Base-by-base conservation (phyloP, 2,888 invertebrate species). In the Dysmachus trigonus region DNA sequence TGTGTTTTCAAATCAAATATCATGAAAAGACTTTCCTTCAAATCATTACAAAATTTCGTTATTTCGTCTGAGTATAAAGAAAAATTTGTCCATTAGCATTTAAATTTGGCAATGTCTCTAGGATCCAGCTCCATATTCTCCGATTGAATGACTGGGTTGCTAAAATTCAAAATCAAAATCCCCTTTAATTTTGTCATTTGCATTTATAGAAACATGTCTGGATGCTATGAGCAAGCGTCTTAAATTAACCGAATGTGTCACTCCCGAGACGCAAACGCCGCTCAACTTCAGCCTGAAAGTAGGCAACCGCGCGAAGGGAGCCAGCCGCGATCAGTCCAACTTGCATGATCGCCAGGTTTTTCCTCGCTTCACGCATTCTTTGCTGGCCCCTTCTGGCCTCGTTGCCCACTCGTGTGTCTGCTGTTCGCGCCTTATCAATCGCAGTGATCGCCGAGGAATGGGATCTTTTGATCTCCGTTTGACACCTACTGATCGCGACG, bases 381-480 rank as follows among this genome's bases (percentile, higher is more conserved):
- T 15, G 18, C 47, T 38, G 8, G 38, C 38, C 38, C 38, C 38
- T 38, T 38, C 38, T 18, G 47, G 47, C 47, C 47, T 18, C n/a
- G 0, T 18, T 4, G 47, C n/a, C 47, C 7, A n/a, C 47, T 47
- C 47, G 27, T 30, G n/a, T 33, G 83, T 83, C 72, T 38, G 7
- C 83, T 41, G 83, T 72, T 72, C 33, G 22, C 72, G 22, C n/a
- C 27, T 72, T 83, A 72, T 83, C 72, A 27, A 71, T 38, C 22
- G 1, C 72, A 38, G n/a, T 15, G 38, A 83, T 83, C 72, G 18
- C 71, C 41, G 27, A 72, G 41, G 72, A 72, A 83, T 83, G 41
- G 35, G 72, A 83, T 83, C 83, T 72, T 71, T 71, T 71, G 72
- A 83, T 83, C 72, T 35, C 62, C 27, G 30, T 83, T 82, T 83